Percentiles rank a stretch among this genome's conserved stretches.
Evolutionary conservation across 2,113 vertebrate species (phyloP).

Genomic region (Equus quagga): DNA sequence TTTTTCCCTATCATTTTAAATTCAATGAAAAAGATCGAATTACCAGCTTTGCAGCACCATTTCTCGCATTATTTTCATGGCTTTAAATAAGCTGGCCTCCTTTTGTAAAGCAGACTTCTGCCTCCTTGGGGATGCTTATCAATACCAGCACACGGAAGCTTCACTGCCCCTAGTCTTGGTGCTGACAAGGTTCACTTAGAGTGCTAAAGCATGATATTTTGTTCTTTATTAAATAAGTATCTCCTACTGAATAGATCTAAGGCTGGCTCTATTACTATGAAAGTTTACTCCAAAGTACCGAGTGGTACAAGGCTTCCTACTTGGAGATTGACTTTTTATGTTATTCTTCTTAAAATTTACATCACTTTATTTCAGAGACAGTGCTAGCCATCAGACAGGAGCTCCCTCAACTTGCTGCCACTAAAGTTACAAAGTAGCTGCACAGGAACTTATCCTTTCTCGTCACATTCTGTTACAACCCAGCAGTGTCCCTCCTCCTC

Average conservation of each 20-base stretch:
- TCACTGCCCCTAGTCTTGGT: accelerated
- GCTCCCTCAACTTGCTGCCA: neutral
- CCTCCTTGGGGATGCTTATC: neutral
- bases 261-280: neutral
- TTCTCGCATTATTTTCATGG: neutral
- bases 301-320: neutral
- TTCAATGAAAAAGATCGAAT: neutral
- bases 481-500: neutral
- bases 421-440: neutral
- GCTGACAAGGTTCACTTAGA: neutral
- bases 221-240: neutral
- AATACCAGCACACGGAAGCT: neutral
- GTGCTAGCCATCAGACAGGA: neutral
- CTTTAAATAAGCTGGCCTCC: neutral
- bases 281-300: neutral
- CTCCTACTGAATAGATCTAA: too few species aligned
- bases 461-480: neutral
- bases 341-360: neutral
- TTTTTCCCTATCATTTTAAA: neutral
- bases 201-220: too few species aligned
- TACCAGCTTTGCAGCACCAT: neutral
- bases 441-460: neutral
- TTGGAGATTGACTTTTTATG: neutral
- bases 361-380: neutral
- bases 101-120: neutral